phyloP scores from a whole-genome alignment of 2,888 invertebrate species.

The Icerya purchasi region DNA sequence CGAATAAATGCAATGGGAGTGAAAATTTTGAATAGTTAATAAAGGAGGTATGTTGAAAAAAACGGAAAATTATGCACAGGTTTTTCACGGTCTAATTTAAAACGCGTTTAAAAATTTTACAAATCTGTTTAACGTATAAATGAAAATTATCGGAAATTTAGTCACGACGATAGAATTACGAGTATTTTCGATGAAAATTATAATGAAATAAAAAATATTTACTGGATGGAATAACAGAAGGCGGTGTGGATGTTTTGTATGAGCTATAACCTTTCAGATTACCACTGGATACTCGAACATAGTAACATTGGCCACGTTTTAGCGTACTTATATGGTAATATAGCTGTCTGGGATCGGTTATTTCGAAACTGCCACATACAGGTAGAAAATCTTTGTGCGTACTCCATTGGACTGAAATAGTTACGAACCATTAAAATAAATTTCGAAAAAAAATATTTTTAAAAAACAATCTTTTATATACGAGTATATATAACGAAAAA shows the following conservation, averaged over 20 bases:
- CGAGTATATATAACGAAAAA: too few relatives aligned
- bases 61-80: too few relatives aligned
- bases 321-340: constrained; percentile 46
- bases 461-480: too few relatives aligned
- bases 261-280: constrained; percentile 80
- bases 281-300: constrained; percentile 76
- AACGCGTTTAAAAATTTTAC: neutral
- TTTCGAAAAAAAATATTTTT: too few relatives aligned
- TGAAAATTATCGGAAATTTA: too few relatives aligned
- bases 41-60: constrained; percentile 25
- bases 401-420: constrained; percentile 85
- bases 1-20: too few relatives aligned
- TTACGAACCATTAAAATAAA: too few relatives aligned
- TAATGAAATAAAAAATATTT: constrained; percentile 27
- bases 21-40: too few relatives aligned
- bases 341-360: constrained; percentile 41
- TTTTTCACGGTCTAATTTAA: constrained; percentile 6
- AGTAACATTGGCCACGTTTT: constrained; percentile 66
- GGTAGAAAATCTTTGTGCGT: constrained; percentile 20
- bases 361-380: constrained; percentile 27
- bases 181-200: neutral
- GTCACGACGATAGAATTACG: too few relatives aligned
- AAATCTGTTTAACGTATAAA: neutral
- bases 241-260: constrained; percentile 51
- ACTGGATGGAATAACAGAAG: constrained; percentile 77